A percentile compares a stretch with the other conserved stretches of the same genome.
These are phyloP conservation scores for Sipha maydis DNA, from an alignment of 2,888 invertebrate species.

Conservation along the genomic window DNA sequence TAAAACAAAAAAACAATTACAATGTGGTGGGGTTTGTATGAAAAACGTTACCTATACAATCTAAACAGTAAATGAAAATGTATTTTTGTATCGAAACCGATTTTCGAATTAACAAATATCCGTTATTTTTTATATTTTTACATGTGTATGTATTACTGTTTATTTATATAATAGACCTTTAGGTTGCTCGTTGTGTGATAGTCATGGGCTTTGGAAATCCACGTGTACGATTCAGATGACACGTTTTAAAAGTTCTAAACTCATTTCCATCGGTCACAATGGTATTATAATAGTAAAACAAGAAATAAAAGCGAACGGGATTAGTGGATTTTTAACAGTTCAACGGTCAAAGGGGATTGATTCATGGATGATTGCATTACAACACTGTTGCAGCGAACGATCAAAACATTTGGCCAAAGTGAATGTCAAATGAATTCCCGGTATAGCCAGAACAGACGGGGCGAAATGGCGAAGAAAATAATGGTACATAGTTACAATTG, in stretches of 20 bases:
- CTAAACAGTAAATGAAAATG: too few relatives aligned
- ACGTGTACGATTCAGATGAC: not conserved
- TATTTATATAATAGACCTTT: too few relatives aligned
- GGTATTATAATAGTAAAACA: not conserved
- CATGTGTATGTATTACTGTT: too few relatives aligned
- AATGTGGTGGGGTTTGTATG: too few relatives aligned
- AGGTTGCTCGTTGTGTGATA: too few relatives aligned
- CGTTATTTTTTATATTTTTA: too few relatives aligned
- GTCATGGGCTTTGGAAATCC: not conserved
- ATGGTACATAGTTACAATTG: not conserved
- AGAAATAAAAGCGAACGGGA: constrained; percentile 1
- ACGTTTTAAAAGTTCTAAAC: not conserved
- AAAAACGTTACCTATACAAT: too few relatives aligned
- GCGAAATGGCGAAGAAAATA: not conserved
- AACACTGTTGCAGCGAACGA: constrained; percentile 4
- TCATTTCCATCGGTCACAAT: not conserved
- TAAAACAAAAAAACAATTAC: too few relatives aligned
- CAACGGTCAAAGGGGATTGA: not conserved
- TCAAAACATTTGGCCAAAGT: constrained; percentile 24
- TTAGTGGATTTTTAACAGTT: constrained; percentile 4
- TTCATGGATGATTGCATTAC: not conserved
- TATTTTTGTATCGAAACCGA: too few relatives aligned
- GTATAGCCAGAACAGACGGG: not conserved
- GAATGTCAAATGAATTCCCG: not conserved
- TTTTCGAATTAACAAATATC: too few relatives aligned